phyloP scores from a whole-genome alignment of 2,888 invertebrate genomes.

The Lithophane ornitopus region DNA sequence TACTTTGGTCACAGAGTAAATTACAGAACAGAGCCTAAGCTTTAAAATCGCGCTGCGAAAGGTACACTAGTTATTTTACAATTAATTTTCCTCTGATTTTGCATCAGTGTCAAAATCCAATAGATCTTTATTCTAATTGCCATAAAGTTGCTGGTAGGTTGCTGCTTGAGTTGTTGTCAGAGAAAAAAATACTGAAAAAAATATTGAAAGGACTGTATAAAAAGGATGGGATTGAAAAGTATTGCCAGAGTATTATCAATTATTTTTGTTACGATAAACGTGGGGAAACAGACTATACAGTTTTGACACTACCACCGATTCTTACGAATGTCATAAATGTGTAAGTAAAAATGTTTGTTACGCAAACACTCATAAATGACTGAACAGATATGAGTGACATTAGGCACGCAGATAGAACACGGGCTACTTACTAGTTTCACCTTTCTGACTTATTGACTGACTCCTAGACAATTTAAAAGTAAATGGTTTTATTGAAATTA shows the following conservation, averaged over 20 bases:
- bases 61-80: background rate
- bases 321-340: background rate
- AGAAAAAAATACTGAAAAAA: background rate
- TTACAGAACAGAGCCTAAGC: slow-evolving; percentile 2
- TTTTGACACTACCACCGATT: background rate
- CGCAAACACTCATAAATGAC: background rate
- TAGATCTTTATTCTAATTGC: background rate
- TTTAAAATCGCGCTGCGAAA: background rate
- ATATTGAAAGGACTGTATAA: background rate
- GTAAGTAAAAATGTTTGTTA: background rate
- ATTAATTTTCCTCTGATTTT: background rate
- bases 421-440: too few species aligned
- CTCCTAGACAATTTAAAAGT: background rate
- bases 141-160: background rate
- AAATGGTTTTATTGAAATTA: background rate
- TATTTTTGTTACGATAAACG: background rate
- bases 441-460: background rate
- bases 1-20: slow-evolving; percentile 19
- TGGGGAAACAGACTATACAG: background rate
- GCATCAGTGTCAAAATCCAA: background rate
- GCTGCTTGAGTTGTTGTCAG: background rate
- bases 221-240: background rate
- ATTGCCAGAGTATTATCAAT: background rate
- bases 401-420: background rate
- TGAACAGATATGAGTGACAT: too few species aligned